Base-by-base conservation (phyloP, 2,888 invertebrate genomes). In the Eugnorisma glareosa region DNA sequence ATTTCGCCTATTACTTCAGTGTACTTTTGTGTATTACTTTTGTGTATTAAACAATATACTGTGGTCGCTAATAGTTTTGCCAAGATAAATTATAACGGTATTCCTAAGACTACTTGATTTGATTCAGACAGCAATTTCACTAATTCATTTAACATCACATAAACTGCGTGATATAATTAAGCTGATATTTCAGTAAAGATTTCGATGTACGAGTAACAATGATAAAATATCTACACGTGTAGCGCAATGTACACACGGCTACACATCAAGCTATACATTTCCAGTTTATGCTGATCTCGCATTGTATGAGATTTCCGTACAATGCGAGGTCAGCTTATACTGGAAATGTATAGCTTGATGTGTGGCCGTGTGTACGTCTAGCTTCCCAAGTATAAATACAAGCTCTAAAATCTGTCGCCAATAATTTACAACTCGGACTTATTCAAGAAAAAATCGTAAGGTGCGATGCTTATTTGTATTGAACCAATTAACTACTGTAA, bases 381-480 rank as follows among this genome's bases (percentile, higher is more conserved):
- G 13, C 1, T 73, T 72, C 72, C 28, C 7, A 24, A 31, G 18
- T n/a, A 45, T 6, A 24, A 74, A 24, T 45, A 28, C 18, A 35
- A 75, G n/a, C 28, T 43, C 18, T 35, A 35, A 59, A 21, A 43
- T 21, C 4, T 18, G 21, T 40, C 13, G 43, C 8, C 31, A n/a
- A 18, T n/a, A n/a, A 59, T 48, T 48, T 59, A 24, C 31, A 59
- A 31, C 21, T 57, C 4, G 5, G 8, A 40, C 43, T 43, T 21
- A 77, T 57, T 57, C 0, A 40, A 51, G 21, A n/a, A 21, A 21
- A 43, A 21, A 31, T 74, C 5, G 31, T 45, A 43, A 43, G 43
- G 43, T 13, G 4, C n/a, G 51, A 45, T 51, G 31, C n/a, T 70
- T 63, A 63, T 31, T 79, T 63, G 13, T 28, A 40, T 40, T 63